phyloP scores from a whole-genome alignment of 2,888 invertebrate species.

The Agriopis leucophaearia region DNA sequence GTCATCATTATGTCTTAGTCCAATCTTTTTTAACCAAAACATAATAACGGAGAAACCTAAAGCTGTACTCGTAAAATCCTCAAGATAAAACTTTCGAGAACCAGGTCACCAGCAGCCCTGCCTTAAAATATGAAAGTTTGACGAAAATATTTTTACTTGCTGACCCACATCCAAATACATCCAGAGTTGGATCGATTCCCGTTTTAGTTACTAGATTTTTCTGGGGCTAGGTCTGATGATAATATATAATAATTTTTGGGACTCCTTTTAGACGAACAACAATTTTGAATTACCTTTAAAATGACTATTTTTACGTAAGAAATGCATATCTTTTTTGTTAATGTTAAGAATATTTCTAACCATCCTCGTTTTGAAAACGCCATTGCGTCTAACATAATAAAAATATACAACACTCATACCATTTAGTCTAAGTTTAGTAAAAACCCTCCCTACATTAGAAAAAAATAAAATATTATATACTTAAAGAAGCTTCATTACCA shows the following conservation, averaged over 20 bases:
- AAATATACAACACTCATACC: no score
- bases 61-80: slow-evolving; percentile 19
- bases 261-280: background rate
- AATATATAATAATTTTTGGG: background rate
- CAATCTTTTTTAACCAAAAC: background rate
- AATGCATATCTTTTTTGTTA: no score
- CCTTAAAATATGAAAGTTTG: slow-evolving; percentile 55
- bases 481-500: no score
- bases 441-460: no score
- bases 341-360: no score
- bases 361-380: no score
- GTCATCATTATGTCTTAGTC: background rate
- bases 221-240: slow-evolving; percentile 32
- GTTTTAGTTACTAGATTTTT: slow-evolving; percentile 49
- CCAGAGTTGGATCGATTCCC: slow-evolving; percentile 62
- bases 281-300: no score
- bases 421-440: no score
- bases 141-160: slow-evolving; percentile 61
- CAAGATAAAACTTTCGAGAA: slow-evolving; percentile 16
- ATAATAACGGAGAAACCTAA: background rate
- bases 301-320: no score
- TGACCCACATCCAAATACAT: slow-evolving; percentile 68
- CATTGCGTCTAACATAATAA: no score
- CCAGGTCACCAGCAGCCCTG: slow-evolving; percentile 37
- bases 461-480: no score